phyloP scores from a whole-genome alignment of 92 coral and sea anemone genomes.

The Parazoanthus darwini region DNA sequence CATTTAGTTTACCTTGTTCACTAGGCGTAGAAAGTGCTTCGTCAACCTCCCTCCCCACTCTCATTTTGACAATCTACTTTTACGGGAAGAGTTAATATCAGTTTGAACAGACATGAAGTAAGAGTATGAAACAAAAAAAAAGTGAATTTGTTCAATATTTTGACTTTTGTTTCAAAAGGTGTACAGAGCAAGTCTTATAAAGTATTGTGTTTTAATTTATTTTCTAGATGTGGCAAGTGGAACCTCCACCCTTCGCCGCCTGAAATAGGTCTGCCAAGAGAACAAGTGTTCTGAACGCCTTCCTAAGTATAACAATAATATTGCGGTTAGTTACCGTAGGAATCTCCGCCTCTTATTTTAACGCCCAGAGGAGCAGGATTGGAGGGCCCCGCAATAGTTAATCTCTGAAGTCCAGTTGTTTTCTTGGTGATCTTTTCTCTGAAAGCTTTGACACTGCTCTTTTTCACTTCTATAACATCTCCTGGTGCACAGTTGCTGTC shows the following conservation, averaged over 20 bases:
- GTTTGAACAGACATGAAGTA: no score
- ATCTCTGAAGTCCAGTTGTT: background rate
- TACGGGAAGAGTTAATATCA: no score
- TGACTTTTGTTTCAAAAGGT: no score
- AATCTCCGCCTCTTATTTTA: background rate
- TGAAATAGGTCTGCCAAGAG: background rate
- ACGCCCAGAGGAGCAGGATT: background rate
- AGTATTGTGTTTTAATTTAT: no score
- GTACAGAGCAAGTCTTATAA: background rate
- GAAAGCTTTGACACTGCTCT: constrained; percentile 6
- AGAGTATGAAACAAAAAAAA: background rate
- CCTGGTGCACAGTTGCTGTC: constrained; percentile 33
- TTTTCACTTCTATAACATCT: background rate
- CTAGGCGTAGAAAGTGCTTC: no score
- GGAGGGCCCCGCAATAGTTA: background rate
- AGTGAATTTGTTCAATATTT: no score
- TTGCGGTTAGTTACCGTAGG: constrained; percentile 3
- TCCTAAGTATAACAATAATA: background rate
- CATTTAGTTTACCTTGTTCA: no score
- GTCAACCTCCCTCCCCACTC: no score
- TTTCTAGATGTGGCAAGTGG: background rate
- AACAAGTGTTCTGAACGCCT: background rate
- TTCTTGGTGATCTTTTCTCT: constrained; percentile 5
- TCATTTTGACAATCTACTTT: no score
- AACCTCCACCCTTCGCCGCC: background rate